Percentiles rank a stretch among this genome's conserved stretches.
These are phyloP conservation scores for Notothenia coriiceps DNA, from an alignment of 2,113 vertebrate genomes.

Conservation along the genomic window DNA sequence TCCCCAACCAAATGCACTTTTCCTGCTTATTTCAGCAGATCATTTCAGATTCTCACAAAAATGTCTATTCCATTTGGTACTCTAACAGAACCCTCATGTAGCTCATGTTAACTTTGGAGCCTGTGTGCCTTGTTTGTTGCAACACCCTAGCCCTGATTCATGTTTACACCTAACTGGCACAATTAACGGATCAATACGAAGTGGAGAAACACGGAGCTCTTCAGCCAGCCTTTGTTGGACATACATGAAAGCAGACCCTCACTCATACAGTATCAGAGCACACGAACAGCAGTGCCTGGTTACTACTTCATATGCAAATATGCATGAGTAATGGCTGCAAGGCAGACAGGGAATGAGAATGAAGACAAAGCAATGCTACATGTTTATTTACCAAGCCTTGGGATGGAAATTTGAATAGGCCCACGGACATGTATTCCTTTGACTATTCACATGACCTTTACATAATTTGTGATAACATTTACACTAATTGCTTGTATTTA, in stretches of 20 bases:
- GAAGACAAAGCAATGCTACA: slow-evolving; percentile 43
- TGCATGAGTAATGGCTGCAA: slow-evolving; percentile 36
- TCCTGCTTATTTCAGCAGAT: slow-evolving; percentile 27
- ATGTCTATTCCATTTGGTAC: slow-evolving; percentile 38
- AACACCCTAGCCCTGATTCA: slow-evolving; percentile 74
- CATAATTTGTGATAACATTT: slow-evolving; percentile 31
- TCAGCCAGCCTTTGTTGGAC: slow-evolving; percentile 69
- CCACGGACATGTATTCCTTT: slow-evolving; percentile 31
- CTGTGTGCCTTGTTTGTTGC: slow-evolving; percentile 65
- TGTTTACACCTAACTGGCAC: slow-evolving; percentile 75
- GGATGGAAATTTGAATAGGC: slow-evolving; percentile 24
- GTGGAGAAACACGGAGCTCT: slow-evolving; percentile 53
- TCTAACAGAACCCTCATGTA: slow-evolving; percentile 35
- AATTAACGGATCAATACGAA: slow-evolving; percentile 82
- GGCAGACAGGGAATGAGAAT: slow-evolving; percentile 29
- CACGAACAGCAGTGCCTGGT: slow-evolving; percentile 18
- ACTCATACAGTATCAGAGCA: slow-evolving; percentile 2
- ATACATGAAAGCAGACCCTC: slow-evolving; percentile 58
- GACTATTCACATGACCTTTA: slow-evolving; percentile 38
- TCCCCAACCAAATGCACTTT: not conserved
- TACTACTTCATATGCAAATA: slow-evolving; percentile 57
- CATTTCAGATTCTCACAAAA: slow-evolving; percentile 32
- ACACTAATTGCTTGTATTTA: slow-evolving; percentile 36
- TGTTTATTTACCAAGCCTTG: slow-evolving; percentile 56
- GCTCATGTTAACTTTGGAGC: slow-evolving; percentile 41